Base-by-base conservation (phyloP, 2,113 vertebrate species). In the Dipodomys ordii region DNA sequence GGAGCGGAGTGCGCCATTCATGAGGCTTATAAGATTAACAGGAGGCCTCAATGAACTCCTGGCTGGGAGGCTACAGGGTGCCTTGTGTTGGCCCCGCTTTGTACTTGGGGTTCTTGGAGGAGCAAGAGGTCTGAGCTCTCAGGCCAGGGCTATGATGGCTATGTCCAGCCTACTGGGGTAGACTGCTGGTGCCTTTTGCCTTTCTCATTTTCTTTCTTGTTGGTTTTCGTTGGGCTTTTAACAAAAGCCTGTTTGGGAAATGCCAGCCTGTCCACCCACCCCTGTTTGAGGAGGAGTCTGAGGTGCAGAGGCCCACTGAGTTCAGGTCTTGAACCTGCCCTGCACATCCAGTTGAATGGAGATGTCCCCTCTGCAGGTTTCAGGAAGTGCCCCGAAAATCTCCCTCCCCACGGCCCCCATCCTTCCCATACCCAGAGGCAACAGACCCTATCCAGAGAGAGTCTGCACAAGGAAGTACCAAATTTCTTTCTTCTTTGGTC, bases 1-100 rank as follows among this genome's bases (percentile, higher is more conserved):
- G 71, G 65, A 79, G 62, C 32, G 28, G 79, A 83, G 74, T 23
- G 62, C 20, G 90, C 39, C 81, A 46, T 83, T 92, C 65, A 15
- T n/a, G 49, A 4, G 62, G 30, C 88, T 35, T 53, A 12, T 30
- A 32, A 68, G 46, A 73, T 64, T 2, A 28, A 62, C 46, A 3
- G 2, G 57, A 79, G 46, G 23, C 19, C 71, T n/a, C 27, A 83
- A 32, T 20, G 44, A 84, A n/a, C 7, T 39, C 79, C 60, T 25
- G 81, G 10, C 6, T 10, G 2, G 35, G 53, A 39, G 62, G 44
- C 4, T 28, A 28, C 7, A 6, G 23, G 20, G 77, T 16, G 6
- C 74, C 25, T 53, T 8, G 68, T 0, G 6, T 74, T n/a, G 8
- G 18, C 7, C 65, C 32, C 44, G 53, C 69, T 32, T 15, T 64